Percentiles rank a stretch among this genome's conserved stretches.
phyloP scores from a whole-genome alignment of 92 coral and sea anemone species.

The Zoanthus solanderi region DNA sequence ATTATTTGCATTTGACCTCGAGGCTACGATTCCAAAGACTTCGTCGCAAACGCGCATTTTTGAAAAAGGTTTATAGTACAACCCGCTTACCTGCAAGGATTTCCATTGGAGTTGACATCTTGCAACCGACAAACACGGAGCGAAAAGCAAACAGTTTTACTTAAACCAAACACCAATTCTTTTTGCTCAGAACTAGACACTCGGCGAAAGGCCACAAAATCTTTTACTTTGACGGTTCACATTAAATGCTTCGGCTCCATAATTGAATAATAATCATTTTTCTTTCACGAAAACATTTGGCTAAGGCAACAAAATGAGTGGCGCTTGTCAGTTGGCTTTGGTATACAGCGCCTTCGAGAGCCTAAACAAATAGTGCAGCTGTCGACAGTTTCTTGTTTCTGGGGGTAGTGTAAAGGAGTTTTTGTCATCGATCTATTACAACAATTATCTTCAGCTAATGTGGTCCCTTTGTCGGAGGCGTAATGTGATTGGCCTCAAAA shows the following conservation, averaged over 20 bases:
- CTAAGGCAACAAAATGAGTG: not conserved
- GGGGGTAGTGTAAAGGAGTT: slow-evolving; percentile 21
- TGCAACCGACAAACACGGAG: not conserved
- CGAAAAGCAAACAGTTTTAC: slow-evolving; percentile 4
- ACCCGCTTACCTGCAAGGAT: slow-evolving; percentile 6
- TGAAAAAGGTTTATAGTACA: not conserved
- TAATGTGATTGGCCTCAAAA: slow-evolving; percentile 29
- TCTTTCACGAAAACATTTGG: not conserved
- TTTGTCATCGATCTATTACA: slow-evolving; percentile 29
- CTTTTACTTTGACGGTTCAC: not conserved
- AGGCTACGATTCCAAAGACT: not conserved
- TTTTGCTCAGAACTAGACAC: not conserved
- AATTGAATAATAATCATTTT: not conserved
- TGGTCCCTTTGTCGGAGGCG: slow-evolving; percentile 34
- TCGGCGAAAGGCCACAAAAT: not conserved
- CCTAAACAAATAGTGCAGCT: slow-evolving; percentile 26
- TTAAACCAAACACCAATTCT: not conserved
- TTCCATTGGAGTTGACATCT: slow-evolving; percentile 23
- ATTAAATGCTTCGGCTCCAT: not conserved
- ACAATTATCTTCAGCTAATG: slow-evolving; percentile 8
- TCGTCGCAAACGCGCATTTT: not conserved
- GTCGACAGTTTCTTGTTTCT: slow-evolving; percentile 21
- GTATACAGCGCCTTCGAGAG: slow-evolving; percentile 13
- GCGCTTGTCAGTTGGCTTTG: not conserved
- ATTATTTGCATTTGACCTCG: slow-evolving; percentile 24